Percentiles rank a stretch among this genome's conserved stretches.
These are phyloP conservation scores for Cardiocondyla obscurior DNA, from an alignment of 1,140 invertebrate species.

Conservation along the genomic window DNA sequence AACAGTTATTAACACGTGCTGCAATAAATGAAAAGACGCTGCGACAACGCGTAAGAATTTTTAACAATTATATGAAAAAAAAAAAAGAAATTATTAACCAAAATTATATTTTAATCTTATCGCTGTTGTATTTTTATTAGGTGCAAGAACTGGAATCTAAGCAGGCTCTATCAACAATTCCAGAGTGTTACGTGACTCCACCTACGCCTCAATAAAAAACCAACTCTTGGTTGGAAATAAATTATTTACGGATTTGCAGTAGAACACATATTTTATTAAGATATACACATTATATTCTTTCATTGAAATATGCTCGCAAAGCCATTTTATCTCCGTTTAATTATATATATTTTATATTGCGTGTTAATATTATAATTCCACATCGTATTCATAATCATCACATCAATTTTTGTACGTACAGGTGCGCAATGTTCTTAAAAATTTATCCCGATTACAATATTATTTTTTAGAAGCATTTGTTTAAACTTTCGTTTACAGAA, in stretches of 20 bases:
- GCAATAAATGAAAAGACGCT: slow-evolving; percentile 85
- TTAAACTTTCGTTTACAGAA: background rate
- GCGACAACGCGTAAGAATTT: slow-evolving; percentile 81
- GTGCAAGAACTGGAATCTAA: slow-evolving; percentile 77
- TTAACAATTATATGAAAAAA: background rate
- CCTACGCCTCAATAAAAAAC: slow-evolving; percentile 51
- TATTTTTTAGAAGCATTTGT: background rate
- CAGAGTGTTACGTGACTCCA: slow-evolving; percentile 70
- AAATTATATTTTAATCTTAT: slow-evolving; percentile 3
- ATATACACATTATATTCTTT: background rate
- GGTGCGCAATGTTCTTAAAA: background rate
- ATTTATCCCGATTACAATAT: background rate
- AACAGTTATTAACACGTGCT: slow-evolving; percentile 84
- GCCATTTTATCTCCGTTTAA: background rate
- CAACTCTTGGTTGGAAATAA: slow-evolving; percentile 19
- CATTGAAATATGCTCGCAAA: background rate
- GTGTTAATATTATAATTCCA: slow-evolving; percentile 10
- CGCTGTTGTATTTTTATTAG: slow-evolving; percentile 60
- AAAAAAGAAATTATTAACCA: background rate
- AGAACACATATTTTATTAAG: slow-evolving; percentile 8
- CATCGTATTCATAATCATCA: background rate
- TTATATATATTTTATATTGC: background rate
- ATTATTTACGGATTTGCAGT: background rate
- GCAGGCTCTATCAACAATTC: slow-evolving; percentile 75
- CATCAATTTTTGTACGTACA: slow-evolving; percentile 27